Evolutionary conservation across 1,140 invertebrate species (phyloP), one percentile per base, ranked within the genome.

Genomic region (Calliphora vicina): DNA sequence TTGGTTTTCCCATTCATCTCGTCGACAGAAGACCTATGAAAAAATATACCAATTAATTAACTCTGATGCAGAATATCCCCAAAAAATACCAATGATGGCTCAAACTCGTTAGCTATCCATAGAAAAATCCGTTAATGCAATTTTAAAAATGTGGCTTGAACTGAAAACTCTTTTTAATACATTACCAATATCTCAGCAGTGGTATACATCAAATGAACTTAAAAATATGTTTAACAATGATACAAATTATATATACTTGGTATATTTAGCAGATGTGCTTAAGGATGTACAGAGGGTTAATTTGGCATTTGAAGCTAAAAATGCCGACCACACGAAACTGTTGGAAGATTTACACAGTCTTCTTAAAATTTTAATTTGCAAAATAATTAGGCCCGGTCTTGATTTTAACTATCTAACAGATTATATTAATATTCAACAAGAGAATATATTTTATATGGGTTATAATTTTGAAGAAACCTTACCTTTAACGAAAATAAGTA

Each of bases 1-100:
- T 57, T 80, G 78, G 78, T 80, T 80, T 80, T 50, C 43, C 4
- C 29, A 50, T 23, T 80, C 78, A 23, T 23, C 78, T 25, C 12
- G 50, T 23, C 17, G 78, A 61, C 78, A 80, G 23, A 73, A 73
- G 17, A 29, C 71, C 17, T 73, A 27, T n/a, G 71, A 26, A 27
- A 73, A 25, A 73, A 73, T 73, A 27, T 73, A 27, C 27, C 6
- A 73, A 29, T 17, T 73, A 73, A 73, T 73, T 25, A 73, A 73
- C 25, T 12, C 25, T 12, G 71, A 73, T 25, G 23, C 71, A 27
- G 71, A 73, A 12, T 12, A 29, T 73, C 71, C 23, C 23, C 5
- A 12, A 25, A 73, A 57, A 57, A 57, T 57, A 10, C 50, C 50
- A 57, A 15, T 57, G 50, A 57, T 57, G 15, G 6, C 50, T 10